Evolutionary conservation across 2,888 invertebrate genomes (phyloP).

Genomic region (Chymomyza amoena): DNA sequence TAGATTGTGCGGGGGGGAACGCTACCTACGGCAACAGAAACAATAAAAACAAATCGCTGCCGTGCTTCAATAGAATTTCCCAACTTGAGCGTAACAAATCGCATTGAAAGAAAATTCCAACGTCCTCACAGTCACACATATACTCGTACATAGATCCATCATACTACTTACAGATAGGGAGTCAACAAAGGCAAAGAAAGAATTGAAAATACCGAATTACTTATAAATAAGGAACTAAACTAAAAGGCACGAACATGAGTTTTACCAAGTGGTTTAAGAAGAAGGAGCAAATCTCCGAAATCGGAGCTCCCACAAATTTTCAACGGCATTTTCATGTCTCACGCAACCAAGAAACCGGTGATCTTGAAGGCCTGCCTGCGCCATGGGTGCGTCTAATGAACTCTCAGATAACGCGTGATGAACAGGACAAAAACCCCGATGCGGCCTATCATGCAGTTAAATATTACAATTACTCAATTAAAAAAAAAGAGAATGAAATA

Average conservation of each 20-base stretch:
- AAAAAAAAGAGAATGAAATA: constrained; percentile 86
- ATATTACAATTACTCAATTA: constrained; percentile 92
- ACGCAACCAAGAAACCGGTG: constrained; percentile 89
- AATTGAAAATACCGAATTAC: not conserved
- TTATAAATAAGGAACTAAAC: not conserved
- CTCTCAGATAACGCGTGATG: constrained; percentile 90
- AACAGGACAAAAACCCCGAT: constrained; percentile 93
- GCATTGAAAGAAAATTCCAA: constrained; percentile 54
- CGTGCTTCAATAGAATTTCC: constrained; percentile 56
- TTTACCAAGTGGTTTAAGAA: constrained; percentile 78
- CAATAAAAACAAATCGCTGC: constrained; percentile 40
- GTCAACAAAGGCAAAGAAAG: constrained; percentile 3
- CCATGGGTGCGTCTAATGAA: constrained; percentile 90
- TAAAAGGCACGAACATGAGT: constrained; percentile 65
- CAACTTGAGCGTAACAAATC: constrained; percentile 61
- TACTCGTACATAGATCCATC: not conserved
- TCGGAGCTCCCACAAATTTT: constrained; percentile 91
- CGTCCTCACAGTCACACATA: constrained; percentile 11
- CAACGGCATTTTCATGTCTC: constrained; percentile 92
- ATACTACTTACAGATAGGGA: not conserved
- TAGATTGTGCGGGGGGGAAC: constrained; percentile 7
- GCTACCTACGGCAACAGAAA: constrained; percentile 63
- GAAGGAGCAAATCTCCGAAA: constrained; percentile 80
- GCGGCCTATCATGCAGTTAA: constrained; percentile 94
- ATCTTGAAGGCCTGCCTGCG: constrained; percentile 90